Evolutionary conservation across 2,888 invertebrate species (phyloP).

Genomic region (Drosophila yooni): DNA sequence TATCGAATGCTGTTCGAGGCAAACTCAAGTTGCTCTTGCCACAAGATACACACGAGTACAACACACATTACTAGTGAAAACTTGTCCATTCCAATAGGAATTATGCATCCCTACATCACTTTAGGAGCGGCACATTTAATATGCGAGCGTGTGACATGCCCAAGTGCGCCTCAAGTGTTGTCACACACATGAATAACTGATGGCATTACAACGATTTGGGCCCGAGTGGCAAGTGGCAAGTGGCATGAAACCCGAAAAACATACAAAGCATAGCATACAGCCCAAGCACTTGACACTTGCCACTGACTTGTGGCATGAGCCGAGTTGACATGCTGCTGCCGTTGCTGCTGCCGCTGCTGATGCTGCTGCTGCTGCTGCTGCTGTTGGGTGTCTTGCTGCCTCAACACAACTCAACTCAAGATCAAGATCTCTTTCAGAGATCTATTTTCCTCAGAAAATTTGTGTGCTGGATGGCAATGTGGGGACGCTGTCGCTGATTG

Average conservation of each 20-base stretch:
- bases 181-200: constrained; percentile 65
- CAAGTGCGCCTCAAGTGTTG: constrained; percentile 72
- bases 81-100: constrained; percentile 24
- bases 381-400: constrained; percentile 46
- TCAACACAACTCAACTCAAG: constrained; percentile 35
- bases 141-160: constrained; percentile 39
- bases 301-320: constrained; percentile 77
- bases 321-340: constrained; percentile 58
- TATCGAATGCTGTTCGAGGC: constrained; percentile 15
- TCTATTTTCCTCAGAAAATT: constrained; percentile 69
- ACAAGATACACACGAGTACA: background rate
- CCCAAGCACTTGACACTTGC: constrained; percentile 75
- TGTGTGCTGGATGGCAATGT: constrained; percentile 19
- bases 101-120: constrained; percentile 16
- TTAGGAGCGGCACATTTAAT: constrained; percentile 36
- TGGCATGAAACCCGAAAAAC: constrained; percentile 58
- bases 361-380: constrained; percentile 28
- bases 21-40: constrained; percentile 1
- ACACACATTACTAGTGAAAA: background rate
- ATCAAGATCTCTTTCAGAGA: constrained; percentile 56
- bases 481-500: constrained; percentile 62
- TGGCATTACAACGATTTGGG: constrained; percentile 67
- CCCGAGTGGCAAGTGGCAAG: constrained; percentile 63
- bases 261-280: constrained; percentile 25
- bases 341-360: constrained; percentile 40